A percentile compares a stretch with the other conserved stretches of the same genome.
These are phyloP conservation scores for Mixornis gularis DNA, from an alignment of 2,113 vertebrate genomes.

Conservation along the genomic window DNA sequence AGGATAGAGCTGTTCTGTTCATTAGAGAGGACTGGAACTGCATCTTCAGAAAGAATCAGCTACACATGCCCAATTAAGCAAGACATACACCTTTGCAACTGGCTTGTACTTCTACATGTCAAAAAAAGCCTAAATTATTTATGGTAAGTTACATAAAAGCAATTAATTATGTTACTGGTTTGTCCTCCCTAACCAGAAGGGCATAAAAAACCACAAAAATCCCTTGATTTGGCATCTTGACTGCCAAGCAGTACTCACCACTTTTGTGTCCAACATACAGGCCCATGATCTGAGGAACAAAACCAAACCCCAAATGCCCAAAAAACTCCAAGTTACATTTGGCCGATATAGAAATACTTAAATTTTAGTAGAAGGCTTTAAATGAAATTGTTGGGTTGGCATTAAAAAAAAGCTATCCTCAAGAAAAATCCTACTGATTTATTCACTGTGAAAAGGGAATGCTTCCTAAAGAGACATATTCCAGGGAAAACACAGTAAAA, in stretches of 20 bases:
- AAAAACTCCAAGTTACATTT: neutral
- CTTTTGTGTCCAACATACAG: neutral
- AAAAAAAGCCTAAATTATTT: neutral
- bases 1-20: neutral
- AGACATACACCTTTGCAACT: neutral
- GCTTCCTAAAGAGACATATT: neutral
- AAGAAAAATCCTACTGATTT: neutral
- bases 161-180: neutral
- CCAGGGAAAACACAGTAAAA: neutral
- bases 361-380: neutral
- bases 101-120: rapidly evolving
- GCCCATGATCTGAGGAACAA: neutral
- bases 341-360: rapidly evolving
- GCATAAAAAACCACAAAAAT: neutral
- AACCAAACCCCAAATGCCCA: neutral
- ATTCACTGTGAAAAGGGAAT: neutral
- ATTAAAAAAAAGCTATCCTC: neutral
- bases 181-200: neutral
- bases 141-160: neutral
- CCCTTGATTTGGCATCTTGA: no score
- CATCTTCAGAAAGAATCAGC: neutral
- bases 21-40: neutral
- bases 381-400: neutral
- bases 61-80: neutral
- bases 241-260: neutral